These are phyloP conservation scores for Drosophila suboccidentalis DNA, from an alignment of 2,888 invertebrate genomes.

Conservation along the genomic window DNA sequence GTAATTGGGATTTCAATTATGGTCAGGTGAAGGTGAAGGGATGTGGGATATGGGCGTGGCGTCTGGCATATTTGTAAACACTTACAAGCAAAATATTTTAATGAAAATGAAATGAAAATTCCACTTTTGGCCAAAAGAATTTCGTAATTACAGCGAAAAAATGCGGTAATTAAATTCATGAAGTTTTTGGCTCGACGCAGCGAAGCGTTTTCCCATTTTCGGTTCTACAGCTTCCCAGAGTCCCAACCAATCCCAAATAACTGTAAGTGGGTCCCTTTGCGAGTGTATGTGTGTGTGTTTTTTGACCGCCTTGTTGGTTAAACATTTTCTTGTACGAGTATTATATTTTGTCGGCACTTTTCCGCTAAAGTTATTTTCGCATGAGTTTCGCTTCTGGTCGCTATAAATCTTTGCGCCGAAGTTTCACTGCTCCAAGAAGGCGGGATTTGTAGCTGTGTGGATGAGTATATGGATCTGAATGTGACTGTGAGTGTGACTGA, in stretches of 20 bases:
- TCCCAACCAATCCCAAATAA: slow-evolving; percentile 29
- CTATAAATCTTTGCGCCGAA: slow-evolving; percentile 71
- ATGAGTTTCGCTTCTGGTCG: slow-evolving; percentile 56
- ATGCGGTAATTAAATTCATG: slow-evolving; percentile 80
- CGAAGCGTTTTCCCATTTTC: slow-evolving; percentile 58
- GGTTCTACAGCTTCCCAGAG: slow-evolving; percentile 19
- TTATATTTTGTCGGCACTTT: slow-evolving; percentile 74
- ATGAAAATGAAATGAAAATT: slow-evolving; percentile 80
- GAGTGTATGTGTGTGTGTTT: slow-evolving; percentile 24
- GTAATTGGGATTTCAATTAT: not conserved
- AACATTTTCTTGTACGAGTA: slow-evolving; percentile 67
- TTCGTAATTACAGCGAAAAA: slow-evolving; percentile 81
- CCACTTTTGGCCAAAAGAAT: slow-evolving; percentile 79
- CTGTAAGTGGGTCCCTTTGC: slow-evolving; percentile 47
- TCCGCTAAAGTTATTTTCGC: slow-evolving; percentile 80
- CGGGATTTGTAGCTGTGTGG: slow-evolving; percentile 13
- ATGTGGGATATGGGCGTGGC: slow-evolving; percentile 5
- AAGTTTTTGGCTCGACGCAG: slow-evolving; percentile 69
- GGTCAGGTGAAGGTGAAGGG: not conserved
- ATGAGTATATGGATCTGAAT: slow-evolving; percentile 2
- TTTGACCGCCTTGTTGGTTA: slow-evolving; percentile 71
- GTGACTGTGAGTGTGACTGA: too few species aligned
- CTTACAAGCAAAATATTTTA: slow-evolving; percentile 75
- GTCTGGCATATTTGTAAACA: slow-evolving; percentile 75
- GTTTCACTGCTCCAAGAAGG: slow-evolving; percentile 39